A percentile compares a stretch with the other conserved stretches of the same genome.
These are phyloP conservation scores for Lophura nycthemera DNA, from an alignment of 2,113 vertebrate genomes.

Conservation along the genomic window DNA sequence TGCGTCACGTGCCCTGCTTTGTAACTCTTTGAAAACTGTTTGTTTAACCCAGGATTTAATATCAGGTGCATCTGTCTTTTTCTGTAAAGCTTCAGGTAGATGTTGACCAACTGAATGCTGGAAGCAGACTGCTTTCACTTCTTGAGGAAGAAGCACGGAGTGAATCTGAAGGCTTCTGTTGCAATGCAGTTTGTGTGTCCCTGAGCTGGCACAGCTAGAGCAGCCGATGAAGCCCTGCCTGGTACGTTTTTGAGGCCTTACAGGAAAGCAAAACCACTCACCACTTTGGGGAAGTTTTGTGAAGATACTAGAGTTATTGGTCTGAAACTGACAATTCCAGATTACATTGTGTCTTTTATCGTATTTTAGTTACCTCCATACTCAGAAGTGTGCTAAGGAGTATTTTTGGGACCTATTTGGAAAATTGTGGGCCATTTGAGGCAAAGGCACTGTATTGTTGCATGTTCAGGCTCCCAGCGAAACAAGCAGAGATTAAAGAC, in stretches of 20 bases:
- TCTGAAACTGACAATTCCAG: not conserved
- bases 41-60: not conserved
- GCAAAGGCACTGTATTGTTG: not conserved
- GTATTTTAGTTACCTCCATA: not conserved
- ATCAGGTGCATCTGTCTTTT: not conserved
- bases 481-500: not conserved
- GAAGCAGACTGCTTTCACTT: not conserved
- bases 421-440: not conserved
- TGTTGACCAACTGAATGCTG: not conserved
- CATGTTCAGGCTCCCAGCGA: not conserved
- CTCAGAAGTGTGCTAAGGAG: constrained; percentile 2
- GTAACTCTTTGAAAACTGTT: not conserved
- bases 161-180: not conserved
- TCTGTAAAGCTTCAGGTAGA: not conserved
- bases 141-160: not conserved
- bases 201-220: not conserved
- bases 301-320: not conserved
- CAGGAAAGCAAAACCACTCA: not conserved
- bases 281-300: not conserved
- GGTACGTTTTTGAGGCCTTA: not conserved
- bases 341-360: not conserved
- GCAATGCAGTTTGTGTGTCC: not conserved
- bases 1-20: not conserved
- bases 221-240: not conserved
- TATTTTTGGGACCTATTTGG: not conserved